Evolutionary conservation across 2,113 vertebrate genomes (phyloP).

Genomic region (Sialia sialis): DNA sequence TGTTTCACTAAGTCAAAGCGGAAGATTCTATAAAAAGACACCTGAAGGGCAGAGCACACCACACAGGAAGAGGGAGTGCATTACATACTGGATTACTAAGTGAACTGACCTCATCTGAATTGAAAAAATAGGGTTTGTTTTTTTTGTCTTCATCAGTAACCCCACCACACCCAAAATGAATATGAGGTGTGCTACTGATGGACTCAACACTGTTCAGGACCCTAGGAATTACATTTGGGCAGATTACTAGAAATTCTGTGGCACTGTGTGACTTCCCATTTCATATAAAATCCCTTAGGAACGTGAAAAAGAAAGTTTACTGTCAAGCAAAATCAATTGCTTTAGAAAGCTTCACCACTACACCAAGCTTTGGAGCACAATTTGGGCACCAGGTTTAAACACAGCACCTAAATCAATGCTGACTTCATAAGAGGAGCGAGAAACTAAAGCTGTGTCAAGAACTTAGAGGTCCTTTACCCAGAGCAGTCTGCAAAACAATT

Average conservation of each 20-base stretch:
- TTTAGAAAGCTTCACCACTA: neutral
- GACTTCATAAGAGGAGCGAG: neutral
- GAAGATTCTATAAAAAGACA: neutral
- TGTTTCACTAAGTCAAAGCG: neutral
- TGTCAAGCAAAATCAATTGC: neutral
- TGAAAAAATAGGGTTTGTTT: neutral
- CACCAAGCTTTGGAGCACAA: neutral
- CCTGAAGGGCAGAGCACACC: neutral
- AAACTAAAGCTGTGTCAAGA: neutral
- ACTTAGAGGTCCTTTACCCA: neutral
- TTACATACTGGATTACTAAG: neutral
- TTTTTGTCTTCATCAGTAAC: neutral
- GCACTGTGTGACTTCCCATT: neutral
- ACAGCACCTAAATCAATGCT: neutral
- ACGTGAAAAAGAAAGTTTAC: neutral
- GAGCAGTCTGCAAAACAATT: neutral
- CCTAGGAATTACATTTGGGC: neutral
- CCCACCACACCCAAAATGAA: neutral
- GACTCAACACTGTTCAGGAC: neutral
- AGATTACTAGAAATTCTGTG: neutral
- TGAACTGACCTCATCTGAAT: neutral
- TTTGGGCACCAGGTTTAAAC: neutral
- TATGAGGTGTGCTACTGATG: fast-evolving
- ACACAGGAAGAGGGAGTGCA: neutral
- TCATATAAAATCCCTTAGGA: neutral